Percentiles rank a stretch among this genome's conserved stretches.
These are phyloP conservation scores for Acanthosepion esculentum DNA, from an alignment of 2,888 invertebrate species.

Conservation along the genomic window DNA sequence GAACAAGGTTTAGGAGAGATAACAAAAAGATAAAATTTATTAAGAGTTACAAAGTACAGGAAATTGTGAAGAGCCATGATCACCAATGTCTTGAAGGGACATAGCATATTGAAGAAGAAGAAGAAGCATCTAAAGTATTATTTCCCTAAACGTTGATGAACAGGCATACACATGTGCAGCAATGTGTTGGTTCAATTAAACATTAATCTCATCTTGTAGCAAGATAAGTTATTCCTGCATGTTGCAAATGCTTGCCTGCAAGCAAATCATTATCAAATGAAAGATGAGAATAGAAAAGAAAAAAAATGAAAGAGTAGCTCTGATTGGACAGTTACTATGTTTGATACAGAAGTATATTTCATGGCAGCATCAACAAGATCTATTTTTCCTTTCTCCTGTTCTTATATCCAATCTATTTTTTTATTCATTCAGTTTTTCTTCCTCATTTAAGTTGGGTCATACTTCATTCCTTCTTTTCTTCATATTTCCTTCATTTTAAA, in stretches of 20 bases:
- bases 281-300: background rate
- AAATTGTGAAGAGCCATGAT: too few species aligned
- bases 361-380: background rate
- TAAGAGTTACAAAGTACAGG: too few species aligned
- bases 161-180: background rate
- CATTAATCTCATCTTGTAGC: background rate
- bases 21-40: too few species aligned
- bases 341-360: background rate
- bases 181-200: background rate
- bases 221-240: background rate
- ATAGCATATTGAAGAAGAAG: too few species aligned
- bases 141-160: background rate
- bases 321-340: background rate
- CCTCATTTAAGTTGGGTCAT: too few species aligned
- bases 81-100: too few species aligned
- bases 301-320: background rate
- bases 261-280: background rate
- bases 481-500: too few species aligned
- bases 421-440: background rate
- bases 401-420: background rate
- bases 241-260: background rate
- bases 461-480: too few species aligned
- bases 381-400: too few species aligned
- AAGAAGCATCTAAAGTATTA: background rate
- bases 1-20: too few species aligned